A percentile compares a stretch with the other conserved stretches of the same genome.
phyloP scores from a whole-genome alignment of 2,888 invertebrate species.

The Proisotoma minuta region DNA sequence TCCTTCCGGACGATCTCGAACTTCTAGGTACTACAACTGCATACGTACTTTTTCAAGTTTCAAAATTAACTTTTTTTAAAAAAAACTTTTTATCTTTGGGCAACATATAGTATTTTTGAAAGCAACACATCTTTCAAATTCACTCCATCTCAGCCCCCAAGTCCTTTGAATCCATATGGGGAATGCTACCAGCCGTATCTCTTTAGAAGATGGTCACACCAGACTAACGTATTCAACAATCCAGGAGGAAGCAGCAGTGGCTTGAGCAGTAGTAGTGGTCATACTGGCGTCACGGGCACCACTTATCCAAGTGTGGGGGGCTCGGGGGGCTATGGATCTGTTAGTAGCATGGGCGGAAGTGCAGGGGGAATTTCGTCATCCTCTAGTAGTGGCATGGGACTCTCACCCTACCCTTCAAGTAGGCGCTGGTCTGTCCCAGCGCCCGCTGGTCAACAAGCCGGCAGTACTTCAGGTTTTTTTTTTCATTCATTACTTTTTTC shows the following conservation, averaged over 20 bases:
- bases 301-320: slow-evolving; percentile 13
- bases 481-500: neutral
- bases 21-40: slow-evolving; percentile 31
- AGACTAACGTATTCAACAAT: slow-evolving; percentile 39
- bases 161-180: slow-evolving; percentile 42
- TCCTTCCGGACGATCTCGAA: slow-evolving; percentile 39
- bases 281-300: slow-evolving; percentile 13
- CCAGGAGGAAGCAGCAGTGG: slow-evolving; percentile 28
- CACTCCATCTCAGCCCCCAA: slow-evolving; percentile 46
- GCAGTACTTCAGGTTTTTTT: slow-evolving; percentile 25
- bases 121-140: slow-evolving; percentile 46
- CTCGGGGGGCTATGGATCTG: slow-evolving; percentile 31
- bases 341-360: slow-evolving; percentile 27
- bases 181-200: slow-evolving; percentile 44
- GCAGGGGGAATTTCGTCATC: neutral
- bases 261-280: slow-evolving; percentile 21
- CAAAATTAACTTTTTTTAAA: no score
- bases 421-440: slow-evolving; percentile 47
- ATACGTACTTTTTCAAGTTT: neutral
- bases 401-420: slow-evolving; percentile 33
- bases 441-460: slow-evolving; percentile 31
- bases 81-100: neutral
- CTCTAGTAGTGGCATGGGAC: slow-evolving; percentile 18
- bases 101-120: slow-evolving; percentile 26
- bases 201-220: slow-evolving; percentile 46